phyloP scores from a whole-genome alignment of 1,140 invertebrate genomes.

The Tetraneura akinire region DNA sequence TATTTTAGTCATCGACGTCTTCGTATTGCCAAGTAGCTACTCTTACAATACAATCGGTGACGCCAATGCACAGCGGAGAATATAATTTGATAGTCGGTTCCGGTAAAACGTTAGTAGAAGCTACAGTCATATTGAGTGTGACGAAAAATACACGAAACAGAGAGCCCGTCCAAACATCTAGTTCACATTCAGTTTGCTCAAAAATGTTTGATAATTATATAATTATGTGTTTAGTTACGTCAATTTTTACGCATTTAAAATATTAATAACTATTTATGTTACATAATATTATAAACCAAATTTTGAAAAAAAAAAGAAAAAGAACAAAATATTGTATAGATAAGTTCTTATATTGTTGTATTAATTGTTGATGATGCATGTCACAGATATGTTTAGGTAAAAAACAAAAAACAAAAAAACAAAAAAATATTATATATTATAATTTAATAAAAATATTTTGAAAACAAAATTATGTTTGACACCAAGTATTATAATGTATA shows the following conservation, averaged over 20 bases:
- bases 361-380: conserved; percentile 44
- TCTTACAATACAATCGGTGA: conserved; percentile 45
- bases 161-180: conserved; percentile 47
- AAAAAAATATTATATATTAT: conserved; percentile 20
- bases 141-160: conserved; percentile 48
- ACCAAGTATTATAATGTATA: background rate
- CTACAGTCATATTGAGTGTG: conserved; percentile 53
- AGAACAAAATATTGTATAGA: conserved; percentile 45
- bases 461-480: conserved; percentile 24
- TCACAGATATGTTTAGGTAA: conserved; percentile 42
- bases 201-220: conserved; percentile 33
- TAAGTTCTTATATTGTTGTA: conserved; percentile 47
- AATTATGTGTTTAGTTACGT: conserved; percentile 44
- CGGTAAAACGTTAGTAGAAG: conserved; percentile 53
- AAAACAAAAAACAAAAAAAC: no score
- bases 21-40: conserved; percentile 53
- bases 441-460: conserved; percentile 41
- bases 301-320: background rate
- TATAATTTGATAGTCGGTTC: conserved; percentile 54
- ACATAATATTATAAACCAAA: conserved; percentile 28
- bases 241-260: conserved; percentile 46
- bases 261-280: conserved; percentile 30
- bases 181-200: conserved; percentile 50
- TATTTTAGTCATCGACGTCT: conserved; percentile 53
- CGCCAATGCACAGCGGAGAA: conserved; percentile 52